These are phyloP conservation scores for Standfussiana lucernea DNA, from an alignment of 2,888 invertebrate species.

Conservation along the genomic window DNA sequence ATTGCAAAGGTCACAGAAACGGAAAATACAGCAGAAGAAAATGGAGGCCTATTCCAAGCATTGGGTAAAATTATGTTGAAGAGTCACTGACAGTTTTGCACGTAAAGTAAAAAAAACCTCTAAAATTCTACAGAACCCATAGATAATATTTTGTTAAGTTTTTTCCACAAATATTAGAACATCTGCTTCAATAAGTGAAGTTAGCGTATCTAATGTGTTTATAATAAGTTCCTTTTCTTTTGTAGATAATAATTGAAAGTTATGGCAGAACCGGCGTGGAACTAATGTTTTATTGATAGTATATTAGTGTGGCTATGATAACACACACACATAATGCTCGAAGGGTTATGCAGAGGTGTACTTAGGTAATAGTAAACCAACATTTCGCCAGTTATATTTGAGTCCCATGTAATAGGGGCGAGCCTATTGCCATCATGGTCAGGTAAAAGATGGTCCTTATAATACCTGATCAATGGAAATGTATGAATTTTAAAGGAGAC, in stretches of 20 bases:
- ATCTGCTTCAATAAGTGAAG: constrained; percentile 76
- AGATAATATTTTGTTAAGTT: constrained; percentile 7
- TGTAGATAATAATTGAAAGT: constrained; percentile 71
- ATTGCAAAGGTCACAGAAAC: background rate
- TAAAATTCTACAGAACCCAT: constrained; percentile 46
- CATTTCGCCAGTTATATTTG: background rate
- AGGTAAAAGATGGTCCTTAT: background rate
- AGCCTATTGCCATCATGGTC: background rate
- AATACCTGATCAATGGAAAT: background rate
- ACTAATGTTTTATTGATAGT: constrained; percentile 62
- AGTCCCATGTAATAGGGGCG: background rate
- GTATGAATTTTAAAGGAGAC: background rate
- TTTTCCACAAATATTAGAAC: constrained; percentile 67
- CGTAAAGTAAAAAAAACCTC: background rate
- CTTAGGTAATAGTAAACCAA: background rate
- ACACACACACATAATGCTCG: background rate
- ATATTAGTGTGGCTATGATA: constrained; percentile 54
- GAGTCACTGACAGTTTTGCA: background rate
- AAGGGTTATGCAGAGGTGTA: background rate
- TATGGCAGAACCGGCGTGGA: constrained; percentile 62
- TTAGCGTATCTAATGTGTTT: constrained; percentile 81
- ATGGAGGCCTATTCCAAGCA: background rate
- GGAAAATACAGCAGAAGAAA: background rate
- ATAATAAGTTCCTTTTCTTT: constrained; percentile 76
- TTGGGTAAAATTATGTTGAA: background rate